Percentiles rank a stretch among this genome's conserved stretches.
phyloP scores from a whole-genome alignment of 1,140 invertebrate species.

The Drosophila persimilis region DNA sequence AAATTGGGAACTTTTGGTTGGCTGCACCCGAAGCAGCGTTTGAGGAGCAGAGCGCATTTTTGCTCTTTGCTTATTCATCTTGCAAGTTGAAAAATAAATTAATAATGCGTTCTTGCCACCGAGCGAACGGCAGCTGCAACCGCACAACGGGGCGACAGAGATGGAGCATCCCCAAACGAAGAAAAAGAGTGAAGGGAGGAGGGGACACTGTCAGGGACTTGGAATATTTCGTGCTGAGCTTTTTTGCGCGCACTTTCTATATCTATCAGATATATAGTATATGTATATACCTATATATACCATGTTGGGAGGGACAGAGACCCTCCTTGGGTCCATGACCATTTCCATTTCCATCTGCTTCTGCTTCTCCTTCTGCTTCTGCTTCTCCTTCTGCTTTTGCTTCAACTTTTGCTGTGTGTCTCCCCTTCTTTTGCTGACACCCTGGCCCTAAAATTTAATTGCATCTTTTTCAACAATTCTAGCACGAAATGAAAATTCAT shows the following conservation, averaged over 20 bases:
- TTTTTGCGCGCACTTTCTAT: constrained; percentile 24
- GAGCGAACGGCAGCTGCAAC: constrained; percentile 74
- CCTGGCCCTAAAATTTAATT: constrained; percentile 76
- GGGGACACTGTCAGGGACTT: constrained; percentile 39
- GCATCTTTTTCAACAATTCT: constrained; percentile 79
- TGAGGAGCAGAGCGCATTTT: constrained; percentile 51
- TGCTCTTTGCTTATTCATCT: constrained; percentile 81
- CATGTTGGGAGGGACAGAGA: constrained; percentile 8
- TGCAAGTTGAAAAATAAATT: constrained; percentile 81
- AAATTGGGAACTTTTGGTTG: constrained; percentile 70
- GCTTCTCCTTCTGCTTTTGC: background rate
- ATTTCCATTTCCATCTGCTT: constrained; percentile 38
- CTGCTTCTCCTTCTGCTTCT: background rate
- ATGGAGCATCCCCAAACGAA: constrained; percentile 18
- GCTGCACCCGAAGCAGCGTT: constrained; percentile 38
- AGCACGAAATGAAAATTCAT: constrained; percentile 80
- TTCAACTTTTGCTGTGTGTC: background rate
- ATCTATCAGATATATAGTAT: constrained; percentile 11
- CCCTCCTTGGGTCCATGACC: constrained; percentile 15
- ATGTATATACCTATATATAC: constrained; percentile 4
- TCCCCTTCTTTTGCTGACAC: constrained; percentile 15
- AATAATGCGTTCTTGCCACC: constrained; percentile 81
- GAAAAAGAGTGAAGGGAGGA: constrained; percentile 2
- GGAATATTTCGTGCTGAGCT: constrained; percentile 33
- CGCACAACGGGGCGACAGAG: constrained; percentile 43